Evolutionary conservation across 2,888 invertebrate genomes (phyloP).

Genomic region (Platypus cylindrus): DNA sequence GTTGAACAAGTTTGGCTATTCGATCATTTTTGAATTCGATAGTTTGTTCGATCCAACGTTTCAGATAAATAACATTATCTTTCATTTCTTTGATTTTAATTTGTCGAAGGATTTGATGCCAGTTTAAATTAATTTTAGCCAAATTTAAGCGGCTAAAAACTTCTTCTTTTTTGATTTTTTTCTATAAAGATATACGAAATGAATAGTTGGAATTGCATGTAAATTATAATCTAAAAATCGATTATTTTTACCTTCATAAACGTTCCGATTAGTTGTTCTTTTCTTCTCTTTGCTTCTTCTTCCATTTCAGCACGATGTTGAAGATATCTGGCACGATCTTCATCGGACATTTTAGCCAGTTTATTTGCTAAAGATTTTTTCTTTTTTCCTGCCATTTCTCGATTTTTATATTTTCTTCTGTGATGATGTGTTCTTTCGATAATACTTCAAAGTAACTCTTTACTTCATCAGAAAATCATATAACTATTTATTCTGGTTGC

Average conservation of each 20-base stretch:
- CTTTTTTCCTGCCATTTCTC: conserved; percentile 36
- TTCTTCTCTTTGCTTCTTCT: conserved; percentile 65
- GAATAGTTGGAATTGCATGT: no score
- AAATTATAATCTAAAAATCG: no score
- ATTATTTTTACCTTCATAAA: conserved; percentile 59
- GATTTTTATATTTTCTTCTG: neutral
- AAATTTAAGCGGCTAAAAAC: conserved; percentile 63
- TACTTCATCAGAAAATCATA: no score
- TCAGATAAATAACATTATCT: conserved; percentile 51
- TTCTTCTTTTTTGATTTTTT: conserved; percentile 72
- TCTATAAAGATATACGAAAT: conserved; percentile 37
- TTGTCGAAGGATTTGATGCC: conserved; percentile 64
- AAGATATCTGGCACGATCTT: conserved; percentile 66
- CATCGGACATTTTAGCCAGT: conserved; percentile 73
- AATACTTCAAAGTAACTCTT: no score
- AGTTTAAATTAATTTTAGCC: conserved; percentile 76
- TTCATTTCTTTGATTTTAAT: conserved; percentile 65
- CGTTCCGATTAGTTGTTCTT: conserved; percentile 64
- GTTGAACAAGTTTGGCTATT: conserved; percentile 48
- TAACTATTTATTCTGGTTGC: no score
- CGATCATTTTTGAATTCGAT: conserved; percentile 55
- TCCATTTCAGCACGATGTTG: conserved; percentile 73
- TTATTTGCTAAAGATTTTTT: conserved; percentile 65
- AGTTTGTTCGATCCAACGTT: conserved; percentile 47
- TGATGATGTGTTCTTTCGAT: no score